phyloP scores from a whole-genome alignment of 2,113 vertebrate species.

The Fulmarus glacialis region DNA sequence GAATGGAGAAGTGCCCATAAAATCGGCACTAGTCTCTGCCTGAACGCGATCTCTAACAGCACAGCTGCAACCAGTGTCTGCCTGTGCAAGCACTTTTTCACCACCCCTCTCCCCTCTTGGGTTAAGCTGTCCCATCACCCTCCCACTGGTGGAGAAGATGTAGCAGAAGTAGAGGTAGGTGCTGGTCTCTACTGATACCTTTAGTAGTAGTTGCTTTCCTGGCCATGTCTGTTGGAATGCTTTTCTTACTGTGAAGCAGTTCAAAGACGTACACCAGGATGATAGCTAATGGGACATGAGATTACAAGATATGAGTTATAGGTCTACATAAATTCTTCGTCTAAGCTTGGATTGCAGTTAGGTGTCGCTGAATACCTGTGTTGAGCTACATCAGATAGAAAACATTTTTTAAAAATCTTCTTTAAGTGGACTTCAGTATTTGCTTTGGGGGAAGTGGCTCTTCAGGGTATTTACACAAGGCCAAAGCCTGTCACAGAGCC shows the following conservation, averaged over 20 bases:
- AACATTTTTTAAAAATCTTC: neutral
- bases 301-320: neutral
- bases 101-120: rapidly evolving
- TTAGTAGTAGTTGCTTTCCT: neutral
- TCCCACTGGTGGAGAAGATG: neutral
- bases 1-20: neutral
- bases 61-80: neutral
- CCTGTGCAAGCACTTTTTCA: neutral
- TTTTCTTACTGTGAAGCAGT: neutral
- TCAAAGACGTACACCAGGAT: neutral
- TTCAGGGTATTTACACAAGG: neutral
- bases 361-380: neutral
- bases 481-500: neutral
- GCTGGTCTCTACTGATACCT: neutral
- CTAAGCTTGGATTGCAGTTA: neutral
- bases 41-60: rapidly evolving
- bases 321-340: neutral
- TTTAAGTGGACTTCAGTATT: neutral
- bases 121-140: neutral
- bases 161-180: neutral
- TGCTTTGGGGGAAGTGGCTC: neutral
- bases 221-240: neutral
- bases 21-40: neutral
- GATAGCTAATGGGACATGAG: neutral
- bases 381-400: neutral